A percentile compares a stretch with the other conserved stretches of the same genome.
These are phyloP conservation scores for Eretmocerus hayati DNA, from an alignment of 2,888 invertebrate genomes.

Conservation along the genomic window DNA sequence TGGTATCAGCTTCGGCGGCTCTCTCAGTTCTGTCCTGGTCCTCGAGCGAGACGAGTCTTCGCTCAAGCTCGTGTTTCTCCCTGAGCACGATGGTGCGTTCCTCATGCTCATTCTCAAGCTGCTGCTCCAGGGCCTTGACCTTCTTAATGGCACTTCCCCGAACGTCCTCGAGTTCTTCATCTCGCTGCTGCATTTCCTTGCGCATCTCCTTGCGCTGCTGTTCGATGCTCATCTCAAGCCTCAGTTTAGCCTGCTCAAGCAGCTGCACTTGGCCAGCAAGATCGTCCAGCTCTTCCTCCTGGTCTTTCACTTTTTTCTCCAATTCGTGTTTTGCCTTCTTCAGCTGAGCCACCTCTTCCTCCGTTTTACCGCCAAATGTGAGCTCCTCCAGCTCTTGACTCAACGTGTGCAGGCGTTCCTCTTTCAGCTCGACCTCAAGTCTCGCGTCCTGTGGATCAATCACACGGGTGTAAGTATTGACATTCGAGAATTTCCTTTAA, in stretches of 20 bases:
- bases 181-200: slow-evolving; percentile 81
- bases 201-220: slow-evolving; percentile 86
- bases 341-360: slow-evolving; percentile 77
- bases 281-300: slow-evolving; percentile 94
- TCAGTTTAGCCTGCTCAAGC: slow-evolving; percentile 85
- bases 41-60: slow-evolving; percentile 71
- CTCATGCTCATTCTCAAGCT: slow-evolving; percentile 88
- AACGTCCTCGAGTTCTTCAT: slow-evolving; percentile 90
- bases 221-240: slow-evolving; percentile 89
- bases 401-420: slow-evolving; percentile 73
- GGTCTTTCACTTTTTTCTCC: slow-evolving; percentile 76
- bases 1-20: slow-evolving; percentile 56
- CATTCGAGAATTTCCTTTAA: no score
- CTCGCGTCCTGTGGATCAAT: slow-evolving; percentile 65
- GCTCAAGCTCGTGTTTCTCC: slow-evolving; percentile 87
- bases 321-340: slow-evolving; percentile 80
- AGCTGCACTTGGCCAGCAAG: slow-evolving; percentile 84
- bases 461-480: background rate
- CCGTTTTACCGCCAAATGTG: slow-evolving; percentile 70
- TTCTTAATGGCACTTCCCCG: slow-evolving; percentile 87
- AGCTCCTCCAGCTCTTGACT: slow-evolving; percentile 81
- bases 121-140: slow-evolving; percentile 83
- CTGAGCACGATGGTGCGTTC: slow-evolving; percentile 78
- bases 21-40: slow-evolving; percentile 69
- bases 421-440: slow-evolving; percentile 81